Percentiles rank a stretch among this genome's conserved stretches.
Conservation (phyloP, 2,888 invertebrate genomes). For the Anorthoa munda region DNA sequence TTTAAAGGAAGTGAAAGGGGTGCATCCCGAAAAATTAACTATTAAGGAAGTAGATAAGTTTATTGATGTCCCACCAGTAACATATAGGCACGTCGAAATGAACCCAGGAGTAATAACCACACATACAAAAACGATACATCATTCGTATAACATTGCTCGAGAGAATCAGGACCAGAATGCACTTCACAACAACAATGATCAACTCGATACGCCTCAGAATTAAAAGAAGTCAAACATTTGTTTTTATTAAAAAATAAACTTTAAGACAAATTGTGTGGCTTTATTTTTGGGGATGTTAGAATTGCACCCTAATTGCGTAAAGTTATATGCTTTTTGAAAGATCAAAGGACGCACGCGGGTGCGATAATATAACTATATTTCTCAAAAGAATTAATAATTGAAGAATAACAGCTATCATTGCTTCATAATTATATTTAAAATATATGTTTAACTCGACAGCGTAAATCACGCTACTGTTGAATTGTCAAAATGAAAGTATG, state of each 20-base stretch:
- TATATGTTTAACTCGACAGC: too few species aligned
- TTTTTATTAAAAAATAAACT: conserved; percentile 54
- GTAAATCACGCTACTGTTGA: too few species aligned
- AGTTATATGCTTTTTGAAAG: too few species aligned
- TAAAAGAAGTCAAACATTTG: conserved; percentile 36
- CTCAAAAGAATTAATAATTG: too few species aligned
- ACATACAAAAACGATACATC: conserved; percentile 17
- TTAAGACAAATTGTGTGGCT: conserved; percentile 36
- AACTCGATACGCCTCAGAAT: conserved; percentile 1
- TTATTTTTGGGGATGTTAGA: conserved; percentile 26
- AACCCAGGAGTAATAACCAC: conserved; percentile 1
- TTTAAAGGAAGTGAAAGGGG: conserved; percentile 22
- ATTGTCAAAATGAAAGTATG: too few species aligned
- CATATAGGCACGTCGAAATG: conserved; percentile 22
- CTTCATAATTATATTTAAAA: too few species aligned
- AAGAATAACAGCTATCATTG: too few species aligned
- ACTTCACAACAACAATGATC: conserved; percentile 14
- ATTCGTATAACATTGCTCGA: conserved; percentile 1
- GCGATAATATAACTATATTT: too few species aligned
- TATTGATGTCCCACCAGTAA: conserved; percentile 34
- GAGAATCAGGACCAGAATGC: neutral
- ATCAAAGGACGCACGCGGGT: too few species aligned
- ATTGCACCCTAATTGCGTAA: neutral
- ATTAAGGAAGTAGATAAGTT: conserved; percentile 27
- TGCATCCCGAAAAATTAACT: conserved; percentile 26